Conservation (phyloP, 2,113 vertebrate species). For the Cyprinodon brontotheroides region DNA sequence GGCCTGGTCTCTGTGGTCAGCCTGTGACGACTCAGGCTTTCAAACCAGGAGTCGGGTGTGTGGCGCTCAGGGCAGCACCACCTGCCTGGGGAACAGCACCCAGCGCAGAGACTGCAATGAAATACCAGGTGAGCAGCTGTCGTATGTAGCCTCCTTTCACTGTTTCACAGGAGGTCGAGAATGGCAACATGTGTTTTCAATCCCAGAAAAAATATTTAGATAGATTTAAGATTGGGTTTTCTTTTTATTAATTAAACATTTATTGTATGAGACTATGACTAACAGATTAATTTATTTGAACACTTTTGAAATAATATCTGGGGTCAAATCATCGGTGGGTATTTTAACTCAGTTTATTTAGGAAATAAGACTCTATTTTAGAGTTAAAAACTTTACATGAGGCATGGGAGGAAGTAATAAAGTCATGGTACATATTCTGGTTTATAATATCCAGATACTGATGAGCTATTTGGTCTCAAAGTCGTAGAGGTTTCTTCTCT, state of each 20-base stretch:
- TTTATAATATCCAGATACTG: background rate
- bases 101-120: conserved; percentile 92
- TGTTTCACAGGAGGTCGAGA: background rate
- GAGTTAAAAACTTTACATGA: background rate
- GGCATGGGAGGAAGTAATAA: too few species aligned
- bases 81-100: conserved; percentile 90
- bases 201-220: too few species aligned
- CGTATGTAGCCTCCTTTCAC: background rate
- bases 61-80: conserved; percentile 77
- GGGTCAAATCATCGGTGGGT: too few species aligned
- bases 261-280: background rate
- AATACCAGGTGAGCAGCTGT: conserved; percentile 86
- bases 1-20: conserved; percentile 93
- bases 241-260: too few species aligned
- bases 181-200: too few species aligned
- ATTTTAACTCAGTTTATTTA: background rate
- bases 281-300: background rate
- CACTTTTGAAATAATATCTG: background rate
- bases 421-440: too few species aligned
- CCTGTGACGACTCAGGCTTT: conserved; percentile 87
- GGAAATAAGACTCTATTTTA: background rate
- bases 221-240: too few species aligned
- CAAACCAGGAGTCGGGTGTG: conserved; percentile 88
- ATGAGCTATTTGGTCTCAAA: background rate
- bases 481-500: background rate